Evolutionary conservation across 2,113 vertebrate species (phyloP), one percentile per base, ranked within the genome.

Genomic region (Melanerpes formicivorus): DNA sequence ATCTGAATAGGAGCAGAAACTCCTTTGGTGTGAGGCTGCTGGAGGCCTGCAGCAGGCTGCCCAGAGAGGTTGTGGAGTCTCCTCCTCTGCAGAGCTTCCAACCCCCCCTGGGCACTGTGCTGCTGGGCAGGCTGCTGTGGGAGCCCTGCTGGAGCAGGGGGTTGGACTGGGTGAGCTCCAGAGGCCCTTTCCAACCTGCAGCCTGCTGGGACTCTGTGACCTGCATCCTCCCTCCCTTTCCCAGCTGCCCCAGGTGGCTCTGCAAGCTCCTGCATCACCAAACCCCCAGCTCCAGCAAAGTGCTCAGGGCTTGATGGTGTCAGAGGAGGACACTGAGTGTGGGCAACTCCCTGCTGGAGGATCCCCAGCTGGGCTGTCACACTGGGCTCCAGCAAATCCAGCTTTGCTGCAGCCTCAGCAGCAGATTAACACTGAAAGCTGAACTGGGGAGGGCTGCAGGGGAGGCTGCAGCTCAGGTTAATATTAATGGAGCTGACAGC

Each of bases 371-470:
- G 64, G 70, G 56, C 55, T 2, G 21, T 17, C 66, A 44, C 10
- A 0, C 29, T 2, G 5, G 0, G 11, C 44, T 34, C 3, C 3
- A 44, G 58, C 56, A 75, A 81, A 90, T 6, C 52, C 23, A 0
- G 26, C 69, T 80, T 26, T 58, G 6, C 70, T 48, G 46, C 37
- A 3, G 65, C 63, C 72, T 30, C 1, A 0, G 69, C 67, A 83
- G 52, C 52, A 88, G 76, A 34, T 69, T 18, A 14, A 58, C 3
- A 54, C 5, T 6, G 3, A 30, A 18, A 81, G 46, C 52, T 15
- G 48, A 88, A 73, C 2, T 1, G 11, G 16, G 42, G 52, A 91
- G 26, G 22, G 54, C 62, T 69, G 80, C 44, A 48, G 66, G 44
- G 15, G 15, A 50, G 19, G 62, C 40, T 32, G 19, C 48, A 46